Evolutionary conservation across 35 echinoderm and acorn worm species (phyloP), one percentile per base, ranked within the genome.

Genomic region (Apostichopus californicus): DNA sequence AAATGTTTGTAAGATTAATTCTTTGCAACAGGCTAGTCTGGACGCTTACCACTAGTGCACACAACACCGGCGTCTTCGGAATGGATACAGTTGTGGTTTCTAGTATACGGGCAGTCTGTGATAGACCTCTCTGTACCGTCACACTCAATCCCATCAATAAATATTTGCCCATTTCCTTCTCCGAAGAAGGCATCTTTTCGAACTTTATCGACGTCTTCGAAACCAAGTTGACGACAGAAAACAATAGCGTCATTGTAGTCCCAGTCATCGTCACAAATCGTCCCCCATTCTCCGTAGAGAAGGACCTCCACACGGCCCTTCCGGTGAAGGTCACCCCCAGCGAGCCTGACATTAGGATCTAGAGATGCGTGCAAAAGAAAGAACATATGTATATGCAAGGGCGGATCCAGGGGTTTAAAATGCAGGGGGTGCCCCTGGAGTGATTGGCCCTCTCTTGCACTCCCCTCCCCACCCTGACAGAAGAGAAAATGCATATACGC

Each of bases 221-320:
- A 93, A 23, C 92, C 92, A 57, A 93, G 85, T 25, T 93, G 92
- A 5, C 83, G 92, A 81, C 92, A 93, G 26, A 79, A 84, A 15
- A 93, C 92, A 1, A 15, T 0, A 0, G 92, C 84, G 22, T 93
- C 92, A 5, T 15, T 56, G 20, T 56, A 8, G 72, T 54, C 77
- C 92, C 92, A 93, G 25, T 22, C 10, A 5, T 72, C 64, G 17
- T 66, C 75, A 79, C 92, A 87, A 5, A 93, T 34, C 21, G 66
- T 24, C 11, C 56, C 60, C 92, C 92, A 93, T 22, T 55, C 28
- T 34, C 60, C 84, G 75, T 88, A 56, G 54, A 88, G 77, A 73
- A 89, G 78, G 6, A 89, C 72, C 54, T 93, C 83, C 18, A 93
- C 85, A 8, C 71, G 71, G 3, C 92, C 92, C 12, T 60, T 60